phyloP scores from a whole-genome alignment of 1,140 invertebrate species.

The Eumeta japonica region DNA sequence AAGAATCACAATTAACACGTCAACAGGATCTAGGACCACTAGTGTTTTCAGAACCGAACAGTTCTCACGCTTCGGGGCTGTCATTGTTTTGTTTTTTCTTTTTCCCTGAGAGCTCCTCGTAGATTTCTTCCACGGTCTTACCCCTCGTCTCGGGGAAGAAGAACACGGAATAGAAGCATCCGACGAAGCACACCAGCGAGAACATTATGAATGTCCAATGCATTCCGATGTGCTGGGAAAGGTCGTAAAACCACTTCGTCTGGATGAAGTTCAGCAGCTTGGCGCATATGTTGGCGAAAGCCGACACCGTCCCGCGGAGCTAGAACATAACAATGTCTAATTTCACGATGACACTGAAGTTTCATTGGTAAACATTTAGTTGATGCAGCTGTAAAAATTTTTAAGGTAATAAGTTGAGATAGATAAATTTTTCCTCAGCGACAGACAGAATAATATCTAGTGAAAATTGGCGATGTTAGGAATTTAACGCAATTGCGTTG shows the following conservation, averaged over 20 bases:
- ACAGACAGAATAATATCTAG: no score
- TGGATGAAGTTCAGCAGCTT: conserved; percentile 47
- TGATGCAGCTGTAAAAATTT: no score
- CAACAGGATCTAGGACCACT: no score
- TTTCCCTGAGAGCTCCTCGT: conserved; percentile 27
- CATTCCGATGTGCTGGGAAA: conserved; percentile 38
- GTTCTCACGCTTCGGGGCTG: conserved; percentile 19
- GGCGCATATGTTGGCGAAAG: conserved; percentile 41
- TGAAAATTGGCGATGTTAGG: no score
- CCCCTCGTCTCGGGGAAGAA: conserved; percentile 41
- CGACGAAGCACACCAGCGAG: conserved; percentile 31
- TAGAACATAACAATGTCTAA: no score
- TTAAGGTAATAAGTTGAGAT: no score
- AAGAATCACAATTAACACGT: no score
- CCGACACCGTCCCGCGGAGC: conserved; percentile 43
- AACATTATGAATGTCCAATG: conserved; percentile 47
- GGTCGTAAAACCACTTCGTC: conserved; percentile 42
- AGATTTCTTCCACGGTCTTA: conserved; percentile 42
- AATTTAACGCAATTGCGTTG: no score
- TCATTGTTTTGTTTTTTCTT: conserved; percentile 21
- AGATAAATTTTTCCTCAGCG: no score
- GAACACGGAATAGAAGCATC: conserved; percentile 32
- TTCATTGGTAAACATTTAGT: no score
- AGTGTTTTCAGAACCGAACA: no score
- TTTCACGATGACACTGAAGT: no score